Conservation (phyloP, 2,888 invertebrate genomes). For the Pseudococcus jackbeardsleyi region DNA sequence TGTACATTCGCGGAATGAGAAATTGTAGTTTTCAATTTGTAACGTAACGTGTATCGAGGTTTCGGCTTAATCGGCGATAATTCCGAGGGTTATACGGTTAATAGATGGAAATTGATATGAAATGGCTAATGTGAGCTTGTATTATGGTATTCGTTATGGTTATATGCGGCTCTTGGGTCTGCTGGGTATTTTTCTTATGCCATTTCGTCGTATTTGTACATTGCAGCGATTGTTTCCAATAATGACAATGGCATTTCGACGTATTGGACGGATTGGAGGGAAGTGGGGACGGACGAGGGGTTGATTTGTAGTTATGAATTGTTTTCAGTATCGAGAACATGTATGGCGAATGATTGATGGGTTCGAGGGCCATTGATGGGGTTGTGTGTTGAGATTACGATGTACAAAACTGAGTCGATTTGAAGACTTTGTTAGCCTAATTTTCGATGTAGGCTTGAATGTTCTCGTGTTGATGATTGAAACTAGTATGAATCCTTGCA, state of each 20-base stretch:
- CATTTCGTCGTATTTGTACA: not conserved
- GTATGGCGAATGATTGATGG: not conserved
- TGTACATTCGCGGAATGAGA: not conserved
- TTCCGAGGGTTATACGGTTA: slow-evolving; percentile 31
- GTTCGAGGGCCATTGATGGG: not conserved
- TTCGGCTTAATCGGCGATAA: slow-evolving; percentile 38
- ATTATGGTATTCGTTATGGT: not conserved
- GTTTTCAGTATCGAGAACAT: not conserved
- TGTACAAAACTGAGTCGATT: no score
- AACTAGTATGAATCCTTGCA: no score
- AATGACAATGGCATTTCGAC: not conserved
- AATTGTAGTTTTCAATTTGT: slow-evolving; percentile 28
- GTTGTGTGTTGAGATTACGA: no score
- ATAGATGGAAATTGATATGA: slow-evolving; percentile 40
- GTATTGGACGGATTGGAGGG: not conserved
- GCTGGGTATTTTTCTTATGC: not conserved
- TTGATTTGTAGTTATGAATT: not conserved
- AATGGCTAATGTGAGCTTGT: slow-evolving; percentile 24
- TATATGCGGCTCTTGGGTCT: not conserved
- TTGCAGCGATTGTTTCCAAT: not conserved
- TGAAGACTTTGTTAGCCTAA: not conserved
- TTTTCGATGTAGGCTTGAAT: not conserved
- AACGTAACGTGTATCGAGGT: not conserved
- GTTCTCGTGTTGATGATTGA: no score
- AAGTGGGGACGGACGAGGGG: not conserved